Evolutionary conservation across 2,888 invertebrate species (phyloP).

Genomic region (Anthophora plumipes): DNA sequence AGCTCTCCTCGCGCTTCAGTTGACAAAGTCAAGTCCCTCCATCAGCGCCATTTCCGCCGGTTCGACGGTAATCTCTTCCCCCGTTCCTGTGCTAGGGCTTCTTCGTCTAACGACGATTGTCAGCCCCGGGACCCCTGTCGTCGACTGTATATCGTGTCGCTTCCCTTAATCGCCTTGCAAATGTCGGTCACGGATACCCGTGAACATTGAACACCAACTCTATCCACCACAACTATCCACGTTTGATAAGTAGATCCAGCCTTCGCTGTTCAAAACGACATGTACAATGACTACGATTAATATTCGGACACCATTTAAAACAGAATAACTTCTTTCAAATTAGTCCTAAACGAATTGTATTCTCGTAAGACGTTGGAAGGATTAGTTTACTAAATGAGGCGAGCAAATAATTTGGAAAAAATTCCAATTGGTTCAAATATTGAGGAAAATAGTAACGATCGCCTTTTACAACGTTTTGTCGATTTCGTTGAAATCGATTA

Average conservation of each 20-base stretch:
- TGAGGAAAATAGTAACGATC: too few relatives aligned
- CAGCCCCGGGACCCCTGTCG: constrained; percentile 49
- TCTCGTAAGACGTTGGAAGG: too few relatives aligned
- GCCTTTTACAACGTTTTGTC: too few relatives aligned
- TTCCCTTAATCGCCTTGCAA: constrained; percentile 59
- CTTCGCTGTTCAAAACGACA: not conserved
- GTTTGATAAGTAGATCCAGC: constrained; percentile 38
- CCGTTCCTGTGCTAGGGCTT: constrained; percentile 39
- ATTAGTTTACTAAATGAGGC: too few relatives aligned
- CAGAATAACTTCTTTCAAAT: too few relatives aligned
- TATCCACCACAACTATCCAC: not conserved
- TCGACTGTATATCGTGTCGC: constrained; percentile 38
- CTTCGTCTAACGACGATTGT: constrained; percentile 65
- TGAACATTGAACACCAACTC: not conserved
- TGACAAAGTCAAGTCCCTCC: constrained; percentile 64
- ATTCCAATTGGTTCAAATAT: too few relatives aligned
- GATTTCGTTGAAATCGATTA: too few relatives aligned
- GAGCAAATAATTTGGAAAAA: too few relatives aligned
- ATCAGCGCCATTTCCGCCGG: constrained; percentile 58
- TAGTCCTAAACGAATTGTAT: too few relatives aligned
- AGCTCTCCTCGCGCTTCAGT: constrained; percentile 59
- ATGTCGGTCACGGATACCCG: constrained; percentile 58
- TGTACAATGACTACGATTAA: too few relatives aligned
- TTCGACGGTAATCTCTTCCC: constrained; percentile 60
- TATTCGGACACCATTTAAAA: too few relatives aligned